phyloP scores from a whole-genome alignment of 2,113 vertebrate species.

The Damaliscus lunatus region DNA sequence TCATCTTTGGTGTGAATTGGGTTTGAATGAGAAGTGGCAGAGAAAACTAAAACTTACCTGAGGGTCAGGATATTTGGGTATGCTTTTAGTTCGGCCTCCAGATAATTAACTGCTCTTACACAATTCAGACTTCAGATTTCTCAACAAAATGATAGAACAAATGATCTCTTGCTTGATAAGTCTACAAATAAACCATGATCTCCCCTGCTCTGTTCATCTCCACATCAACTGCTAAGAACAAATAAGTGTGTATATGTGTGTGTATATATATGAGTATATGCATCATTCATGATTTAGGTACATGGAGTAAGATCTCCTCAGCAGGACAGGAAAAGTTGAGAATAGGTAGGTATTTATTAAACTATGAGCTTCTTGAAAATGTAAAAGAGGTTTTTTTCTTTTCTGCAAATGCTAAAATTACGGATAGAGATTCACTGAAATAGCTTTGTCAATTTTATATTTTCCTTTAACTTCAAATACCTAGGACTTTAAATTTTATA shows the following conservation, averaged over 20 bases:
- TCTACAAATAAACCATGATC: neutral
- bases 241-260: fast-evolving
- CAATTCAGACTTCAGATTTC: neutral
- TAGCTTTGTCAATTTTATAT: neutral
- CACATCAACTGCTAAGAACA: neutral
- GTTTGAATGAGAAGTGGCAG: neutral
- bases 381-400: neutral
- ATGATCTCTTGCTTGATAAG: neutral
- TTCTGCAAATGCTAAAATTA: neutral
- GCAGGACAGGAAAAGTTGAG: neutral
- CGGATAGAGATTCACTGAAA: neutral
- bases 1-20: neutral
- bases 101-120: neutral
- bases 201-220: neutral
- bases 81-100: neutral
- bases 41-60: neutral
- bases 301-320: neutral
- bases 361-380: neutral
- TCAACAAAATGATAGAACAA: neutral
- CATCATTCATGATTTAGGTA: neutral
- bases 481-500: neutral
- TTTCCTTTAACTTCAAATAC: neutral
- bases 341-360: neutral
- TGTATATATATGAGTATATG: neutral
- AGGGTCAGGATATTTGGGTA: neutral